phyloP scores from a whole-genome alignment of 2,888 invertebrate genomes.

The Apomyelois bistriatella region DNA sequence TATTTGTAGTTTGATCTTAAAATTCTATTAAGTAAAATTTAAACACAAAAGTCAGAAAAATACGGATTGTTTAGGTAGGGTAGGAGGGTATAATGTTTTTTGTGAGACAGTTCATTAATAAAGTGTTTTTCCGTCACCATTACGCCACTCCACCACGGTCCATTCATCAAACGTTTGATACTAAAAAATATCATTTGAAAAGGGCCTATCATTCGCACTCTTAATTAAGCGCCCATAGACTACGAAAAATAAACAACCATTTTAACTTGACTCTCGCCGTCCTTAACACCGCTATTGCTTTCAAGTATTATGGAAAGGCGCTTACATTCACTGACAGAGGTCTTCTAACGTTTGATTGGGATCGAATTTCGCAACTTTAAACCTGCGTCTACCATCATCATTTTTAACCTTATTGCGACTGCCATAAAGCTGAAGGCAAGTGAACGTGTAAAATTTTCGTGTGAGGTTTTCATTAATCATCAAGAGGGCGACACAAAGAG shows the following conservation, averaged over 20 bases:
- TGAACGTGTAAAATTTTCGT: slow-evolving; percentile 7
- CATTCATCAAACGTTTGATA: slow-evolving; percentile 8
- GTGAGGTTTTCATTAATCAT: slow-evolving; percentile 60
- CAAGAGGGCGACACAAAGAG: slow-evolving; percentile 55
- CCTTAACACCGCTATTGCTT: slow-evolving; percentile 17
- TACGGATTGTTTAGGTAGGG: too few species aligned
- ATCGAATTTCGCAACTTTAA: slow-evolving; percentile 16
- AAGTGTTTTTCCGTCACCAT: slow-evolving; percentile 6
- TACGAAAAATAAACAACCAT: slow-evolving; percentile 55
- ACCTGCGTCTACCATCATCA: slow-evolving; percentile 17
- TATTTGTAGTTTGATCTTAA: too few species aligned
- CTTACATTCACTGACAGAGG: slow-evolving; percentile 37
- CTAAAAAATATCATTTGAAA: slow-evolving; percentile 51
- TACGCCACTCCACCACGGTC: slow-evolving; percentile 23
- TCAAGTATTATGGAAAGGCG: slow-evolving; percentile 23
- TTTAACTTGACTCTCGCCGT: slow-evolving; percentile 36
- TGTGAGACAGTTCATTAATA: slow-evolving; percentile 1
- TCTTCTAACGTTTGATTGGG: slow-evolving; percentile 43
- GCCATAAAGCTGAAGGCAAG: slow-evolving; percentile 24
- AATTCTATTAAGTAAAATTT: too few species aligned
- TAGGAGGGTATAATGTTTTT: slow-evolving; percentile 3
- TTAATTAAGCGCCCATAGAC: slow-evolving; percentile 62
- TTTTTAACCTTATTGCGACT: slow-evolving; percentile 27
- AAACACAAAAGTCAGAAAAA: too few species aligned
- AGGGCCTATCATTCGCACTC: slow-evolving; percentile 67